A percentile compares a stretch with the other conserved stretches of the same genome.
Evolutionary conservation across 2,888 invertebrate species (phyloP).

Genomic region (Cerceris rybyensis): DNA sequence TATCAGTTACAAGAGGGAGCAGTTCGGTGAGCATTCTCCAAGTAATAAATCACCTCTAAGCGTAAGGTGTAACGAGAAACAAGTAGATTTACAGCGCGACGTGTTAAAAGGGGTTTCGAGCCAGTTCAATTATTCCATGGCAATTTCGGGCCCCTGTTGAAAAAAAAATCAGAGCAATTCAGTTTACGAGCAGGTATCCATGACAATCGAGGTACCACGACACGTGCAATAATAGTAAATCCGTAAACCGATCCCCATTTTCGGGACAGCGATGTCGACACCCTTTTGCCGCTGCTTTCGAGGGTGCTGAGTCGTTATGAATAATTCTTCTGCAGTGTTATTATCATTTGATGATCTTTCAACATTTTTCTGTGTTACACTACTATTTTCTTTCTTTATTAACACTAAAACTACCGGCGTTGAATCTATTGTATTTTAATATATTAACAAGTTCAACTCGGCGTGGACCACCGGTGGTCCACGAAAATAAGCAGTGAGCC

Average conservation of each 20-base stretch:
- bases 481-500: no score
- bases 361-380: no score
- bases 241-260: not conserved
- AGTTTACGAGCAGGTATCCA: constrained; percentile 5
- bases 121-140: constrained; percentile 29
- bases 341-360: no score
- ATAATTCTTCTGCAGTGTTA: no score
- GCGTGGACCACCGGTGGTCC: no score
- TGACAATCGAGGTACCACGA: constrained; percentile 7
- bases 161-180: constrained; percentile 20
- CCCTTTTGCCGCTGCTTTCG: not conserved
- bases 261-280: not conserved
- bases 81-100: constrained; percentile 23
- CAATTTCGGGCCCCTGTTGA: constrained; percentile 9
- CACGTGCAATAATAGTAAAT: constrained; percentile 6
- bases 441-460: no score
- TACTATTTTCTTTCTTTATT: no score
- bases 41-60: constrained; percentile 41
- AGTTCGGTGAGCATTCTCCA: not conserved
- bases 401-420: no score
- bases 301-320: no score
- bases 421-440: no score
- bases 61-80: constrained; percentile 23
- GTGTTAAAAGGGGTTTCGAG: constrained; percentile 36
- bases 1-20: constrained; percentile 11